A percentile compares a stretch with the other conserved stretches of the same genome.
phyloP scores from a whole-genome alignment of 1,140 invertebrate genomes.

The Dermatophagoides farinae region DNA sequence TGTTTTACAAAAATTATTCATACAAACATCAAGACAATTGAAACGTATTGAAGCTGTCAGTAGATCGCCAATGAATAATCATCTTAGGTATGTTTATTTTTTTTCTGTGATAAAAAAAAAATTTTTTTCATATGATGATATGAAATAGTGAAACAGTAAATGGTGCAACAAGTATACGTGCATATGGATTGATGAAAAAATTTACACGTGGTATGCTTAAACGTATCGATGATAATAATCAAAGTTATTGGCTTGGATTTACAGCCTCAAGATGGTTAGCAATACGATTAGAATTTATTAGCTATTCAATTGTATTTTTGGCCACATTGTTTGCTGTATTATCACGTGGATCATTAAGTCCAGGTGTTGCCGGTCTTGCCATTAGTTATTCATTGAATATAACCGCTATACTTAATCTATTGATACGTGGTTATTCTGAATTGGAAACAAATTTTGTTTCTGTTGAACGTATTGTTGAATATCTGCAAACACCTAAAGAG shows the following conservation, averaged over 20 bases:
- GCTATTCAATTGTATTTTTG: conserved; percentile 25
- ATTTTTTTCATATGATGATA: conserved; percentile 29
- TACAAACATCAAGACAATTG: conserved; percentile 33
- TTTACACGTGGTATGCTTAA: background rate
- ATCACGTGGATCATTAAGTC: conserved; percentile 39
- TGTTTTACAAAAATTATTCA: conserved; percentile 32
- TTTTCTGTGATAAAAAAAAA: background rate
- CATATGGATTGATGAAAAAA: conserved; percentile 20
- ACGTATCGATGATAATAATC: conserved; percentile 31
- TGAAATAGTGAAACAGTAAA: conserved; percentile 29
- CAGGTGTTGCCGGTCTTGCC: conserved; percentile 65
- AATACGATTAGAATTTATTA: conserved; percentile 25
- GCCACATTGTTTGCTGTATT: conserved; percentile 66
- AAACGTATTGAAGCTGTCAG: conserved; percentile 33
- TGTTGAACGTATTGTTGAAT: conserved; percentile 41
- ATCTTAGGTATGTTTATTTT: conserved; percentile 30
- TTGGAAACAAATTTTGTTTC: conserved; percentile 43
- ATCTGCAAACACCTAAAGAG: conserved; percentile 41
- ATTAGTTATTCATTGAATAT: conserved; percentile 70
- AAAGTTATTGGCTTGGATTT: conserved; percentile 26
- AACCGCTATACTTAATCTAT: conserved; percentile 35
- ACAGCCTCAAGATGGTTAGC: conserved; percentile 25
- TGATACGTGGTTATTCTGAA: conserved; percentile 38
- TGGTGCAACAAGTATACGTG: conserved; percentile 26
- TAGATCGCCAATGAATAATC: conserved; percentile 33